Base-by-base conservation (phyloP, 2,113 vertebrate genomes). In the Ceyx margarethae region DNA sequence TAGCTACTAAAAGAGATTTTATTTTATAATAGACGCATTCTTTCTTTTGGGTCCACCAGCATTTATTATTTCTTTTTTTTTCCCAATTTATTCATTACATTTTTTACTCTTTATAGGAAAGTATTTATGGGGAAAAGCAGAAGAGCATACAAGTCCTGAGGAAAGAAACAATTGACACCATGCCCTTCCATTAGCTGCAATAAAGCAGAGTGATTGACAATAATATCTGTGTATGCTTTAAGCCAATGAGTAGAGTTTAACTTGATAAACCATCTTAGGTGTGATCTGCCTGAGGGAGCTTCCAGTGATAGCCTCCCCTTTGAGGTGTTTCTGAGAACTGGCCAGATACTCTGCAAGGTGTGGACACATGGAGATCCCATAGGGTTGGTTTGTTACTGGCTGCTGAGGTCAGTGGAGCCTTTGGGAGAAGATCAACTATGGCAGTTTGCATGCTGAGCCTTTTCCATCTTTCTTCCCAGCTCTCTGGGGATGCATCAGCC, bases 1-100 rank as follows among this genome's bases (percentile, higher is more conserved):
- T 96, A 96, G 94, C 94, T 96, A 51, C 93, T 95, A 94, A 97
- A 96, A 91, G 93, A 97, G 94, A 97, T 97, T 97, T 97, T 96
- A 97, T 97, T 97, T 96, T 95, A 85, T 97, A 96, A 97, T 96
- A 95, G 96, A 80, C 93, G 95, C 93, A 89, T 85, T 96, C 95
- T 81, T 93, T 94, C 95, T 94, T 89, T 93, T 81, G 72, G 93
- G 92, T 96, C 75, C 83, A 92, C 94, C 95, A 95, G 85, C 25
- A 11, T 84, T 77, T 45, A 16, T 79, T 88, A 91, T 92, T 90
- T 61, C 28, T 42, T 66, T 89, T 91, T 91, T 65, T 29, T n/a
- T 94, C 94, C 92, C 91, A 95, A 94, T 92, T 92, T 96, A 81
- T 96, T 90, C 80, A 79, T 96, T 92, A 51, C 37, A 46, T 91